Base-by-base conservation (phyloP, 2,888 invertebrate genomes). In the Atethmia centrago region DNA sequence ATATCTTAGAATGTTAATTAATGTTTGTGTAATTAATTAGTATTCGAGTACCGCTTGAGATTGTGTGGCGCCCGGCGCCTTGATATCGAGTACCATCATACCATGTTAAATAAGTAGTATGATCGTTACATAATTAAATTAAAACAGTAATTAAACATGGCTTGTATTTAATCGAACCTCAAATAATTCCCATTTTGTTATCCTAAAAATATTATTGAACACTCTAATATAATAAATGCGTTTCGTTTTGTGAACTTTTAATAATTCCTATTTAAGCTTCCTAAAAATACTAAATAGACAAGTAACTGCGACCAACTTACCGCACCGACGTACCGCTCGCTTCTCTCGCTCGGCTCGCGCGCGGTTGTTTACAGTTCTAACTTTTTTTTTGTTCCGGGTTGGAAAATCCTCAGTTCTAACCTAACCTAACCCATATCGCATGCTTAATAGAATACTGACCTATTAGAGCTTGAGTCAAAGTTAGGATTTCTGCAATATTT, bases 1-100 rank as follows among this genome's bases (percentile, higher is more conserved):
- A 51, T 71, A 63, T 77, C 36, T 58, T 45, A 63, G 56, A 56
- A 62, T 62, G 40, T 79, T 66, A 79, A 77, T 77, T 79, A 72
- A 76, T 47, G 40, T 74, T 74, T 65, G 25, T 25, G 42, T 56
- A 75, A 74, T 71, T 68, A 71, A 69, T 75, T 75, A 45, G 19
- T 40, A 42, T 28, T 58, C 31, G 45, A 74, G 63, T 58, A 45
- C 19, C 58, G 47, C 63, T 64, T 67, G n/a, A 67, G 47, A 49
- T 67, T 40, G 21, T 31, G 16, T 28, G 51, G 21, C 59, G 53
- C 40, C 28, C 42, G 58, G 40, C 31, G 53, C 53, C 66, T 28
- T 61, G 21, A 25, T 68, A 61, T 31, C 12, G 28, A 51, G 51
- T 56, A 42, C 21, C 51, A 70, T 69, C 16, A 16, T n/a, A 12